These are phyloP conservation scores for Enteromius treurensis DNA, from an alignment of 2,797 vertebrate species.

Conservation along the genomic window DNA sequence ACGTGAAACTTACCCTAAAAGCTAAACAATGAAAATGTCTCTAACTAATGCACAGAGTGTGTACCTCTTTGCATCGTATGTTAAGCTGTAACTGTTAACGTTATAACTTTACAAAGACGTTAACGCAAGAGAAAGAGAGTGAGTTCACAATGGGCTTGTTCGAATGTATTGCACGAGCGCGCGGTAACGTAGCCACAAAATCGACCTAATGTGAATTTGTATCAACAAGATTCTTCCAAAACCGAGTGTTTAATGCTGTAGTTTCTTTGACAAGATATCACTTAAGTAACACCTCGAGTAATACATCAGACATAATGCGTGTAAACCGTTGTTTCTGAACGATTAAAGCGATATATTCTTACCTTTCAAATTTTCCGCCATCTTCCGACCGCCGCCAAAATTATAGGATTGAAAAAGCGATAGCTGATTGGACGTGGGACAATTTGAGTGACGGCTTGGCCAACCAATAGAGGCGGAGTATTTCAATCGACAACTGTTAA, in stretches of 20 bases:
- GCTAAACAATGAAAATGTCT: not conserved
- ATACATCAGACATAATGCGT: not conserved
- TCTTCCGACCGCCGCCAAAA: slow-evolving; percentile 67
- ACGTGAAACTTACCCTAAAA: not conserved
- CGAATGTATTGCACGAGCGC: not conserved
- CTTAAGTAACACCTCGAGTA: not conserved
- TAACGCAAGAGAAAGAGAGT: not conserved
- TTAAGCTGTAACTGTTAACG: not conserved
- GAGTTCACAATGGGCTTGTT: not conserved
- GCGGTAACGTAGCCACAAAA: slow-evolving; percentile 22
- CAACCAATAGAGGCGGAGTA: slow-evolving; percentile 52
- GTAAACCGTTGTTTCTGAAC: slow-evolving; percentile 1
- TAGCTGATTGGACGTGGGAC: slow-evolving; percentile 49
- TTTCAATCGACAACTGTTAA: not conserved
- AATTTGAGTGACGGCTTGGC: slow-evolving; percentile 27
- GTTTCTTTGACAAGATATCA: not conserved
- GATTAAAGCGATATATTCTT: slow-evolving; percentile 35
- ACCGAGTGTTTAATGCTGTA: not conserved
- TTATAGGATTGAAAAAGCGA: slow-evolving; percentile 34
- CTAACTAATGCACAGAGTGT: not conserved
- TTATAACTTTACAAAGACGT: not conserved
- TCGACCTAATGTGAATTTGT: slow-evolving; percentile 24
- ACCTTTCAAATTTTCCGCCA: slow-evolving; percentile 71
- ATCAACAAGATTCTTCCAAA: not conserved
- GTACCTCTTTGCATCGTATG: not conserved